Base-by-base conservation (phyloP, 2,113 vertebrate genomes). In the Gasterosteus nipponicus region DNA sequence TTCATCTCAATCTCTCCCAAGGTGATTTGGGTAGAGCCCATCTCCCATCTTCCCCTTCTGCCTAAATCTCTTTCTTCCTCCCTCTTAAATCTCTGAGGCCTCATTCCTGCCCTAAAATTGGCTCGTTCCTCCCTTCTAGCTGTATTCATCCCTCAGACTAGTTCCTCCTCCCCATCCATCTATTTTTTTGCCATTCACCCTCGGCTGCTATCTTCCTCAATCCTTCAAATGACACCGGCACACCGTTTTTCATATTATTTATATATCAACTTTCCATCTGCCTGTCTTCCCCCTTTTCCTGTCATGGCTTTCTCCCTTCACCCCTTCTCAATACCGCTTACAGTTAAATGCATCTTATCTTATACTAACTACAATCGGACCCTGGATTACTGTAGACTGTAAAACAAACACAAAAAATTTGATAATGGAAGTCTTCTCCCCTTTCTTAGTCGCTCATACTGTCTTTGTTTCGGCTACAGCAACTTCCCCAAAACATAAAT, bases 1-100 rank as follows among this genome's bases (percentile, higher is more conserved):
- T 88, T 89, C 67, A 76, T 82, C 82, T 82, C 72, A 42, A 49
- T 87, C 59, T 85, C 61, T 89, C 77, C 80, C 7, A 29, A 46
- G 81, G 70, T 82, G 65, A 84, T 87, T 74, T 86, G 56, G 67
- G 51, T 56, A 46, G 56, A 80, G 60, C 65, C 66, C 54, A 60
- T 84, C 73, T 68, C 31, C 47, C 7, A 60, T 75, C 69, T 67
- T 73, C 51, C 39, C 62, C 60, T 66, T 61, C 47, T 69, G 26
- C 63, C 56, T 66, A 41, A 71, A 46, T 75, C 69, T 42, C 14
- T 69, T 54, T 63, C 33, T 46, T 51, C 51, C 44, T 46, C 56
- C 66, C 58, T 39, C 18, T 59, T 29, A 81, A 78, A 75, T 76
- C 82, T 86, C 81, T 4, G 4, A 72, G 77, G 75, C 16, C 66